Evolutionary conservation across 2,888 invertebrate species (phyloP).

Genomic region (Hemicrepidius hirtus): DNA sequence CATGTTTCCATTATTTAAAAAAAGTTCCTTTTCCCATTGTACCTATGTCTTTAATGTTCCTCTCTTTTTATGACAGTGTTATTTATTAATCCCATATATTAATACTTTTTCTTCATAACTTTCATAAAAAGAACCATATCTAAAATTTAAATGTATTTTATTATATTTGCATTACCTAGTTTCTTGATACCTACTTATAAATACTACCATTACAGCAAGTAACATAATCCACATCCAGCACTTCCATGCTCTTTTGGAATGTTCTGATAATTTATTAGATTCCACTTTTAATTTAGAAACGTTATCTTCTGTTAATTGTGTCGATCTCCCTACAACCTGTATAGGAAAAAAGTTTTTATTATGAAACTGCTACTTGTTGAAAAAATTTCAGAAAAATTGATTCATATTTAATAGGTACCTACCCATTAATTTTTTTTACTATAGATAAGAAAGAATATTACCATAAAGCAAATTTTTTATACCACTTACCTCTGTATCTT

Average conservation of each 20-base stretch:
- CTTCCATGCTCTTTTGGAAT: conserved; percentile 91
- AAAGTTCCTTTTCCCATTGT: too few species aligned
- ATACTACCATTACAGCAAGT: conserved; percentile 87
- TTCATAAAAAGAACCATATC: conserved; percentile 96
- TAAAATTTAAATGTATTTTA: conserved; percentile 70
- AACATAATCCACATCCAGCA: conserved; percentile 98
- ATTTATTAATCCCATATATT: not conserved
- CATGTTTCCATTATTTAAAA: too few species aligned
- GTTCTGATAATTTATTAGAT: conserved; percentile 87
- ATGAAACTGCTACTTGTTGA: not conserved
- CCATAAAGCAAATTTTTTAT: not conserved
- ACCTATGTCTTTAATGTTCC: not conserved
- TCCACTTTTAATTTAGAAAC: conserved; percentile 85
- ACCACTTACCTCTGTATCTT: conserved; percentile 85
- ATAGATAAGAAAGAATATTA: too few species aligned
- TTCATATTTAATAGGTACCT: too few species aligned
- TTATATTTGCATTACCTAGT: not conserved
- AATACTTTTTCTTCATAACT: conserved; percentile 83
- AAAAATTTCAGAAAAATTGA: conserved; percentile 7
- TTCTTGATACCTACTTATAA: conserved; percentile 82
- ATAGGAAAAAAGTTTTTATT: not conserved
- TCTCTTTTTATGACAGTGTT: not conserved
- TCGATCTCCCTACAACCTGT: conserved; percentile 84
- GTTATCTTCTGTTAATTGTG: conserved; percentile 87
- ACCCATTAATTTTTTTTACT: too few species aligned